phyloP scores from a whole-genome alignment of 2,888 invertebrate genomes.

The Acutogordius australiensis region DNA sequence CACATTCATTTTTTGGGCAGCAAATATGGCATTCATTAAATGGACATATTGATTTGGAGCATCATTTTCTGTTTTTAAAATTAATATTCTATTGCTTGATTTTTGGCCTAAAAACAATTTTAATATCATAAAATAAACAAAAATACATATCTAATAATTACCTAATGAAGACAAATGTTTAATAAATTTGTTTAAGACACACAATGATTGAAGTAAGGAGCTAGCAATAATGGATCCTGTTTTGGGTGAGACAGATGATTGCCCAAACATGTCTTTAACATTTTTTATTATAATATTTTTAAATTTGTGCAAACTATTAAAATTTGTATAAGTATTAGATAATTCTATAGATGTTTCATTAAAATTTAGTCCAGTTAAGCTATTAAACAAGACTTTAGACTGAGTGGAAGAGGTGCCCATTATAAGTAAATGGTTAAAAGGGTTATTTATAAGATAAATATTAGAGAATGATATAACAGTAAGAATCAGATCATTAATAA shows the following conservation, averaged over 20 bases:
- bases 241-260: too few species aligned
- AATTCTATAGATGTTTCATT: not conserved
- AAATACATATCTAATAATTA: not conserved
- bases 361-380: not conserved
- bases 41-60: not conserved
- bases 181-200: not conserved
- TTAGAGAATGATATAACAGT: slow-evolving; percentile 5
- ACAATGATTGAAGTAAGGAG: not conserved
- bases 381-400: slow-evolving; percentile 1
- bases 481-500: not conserved
- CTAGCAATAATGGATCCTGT: not conserved
- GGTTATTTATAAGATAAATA: not conserved
- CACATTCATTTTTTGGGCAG: slow-evolving; percentile 10
- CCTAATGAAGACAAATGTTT: not conserved
- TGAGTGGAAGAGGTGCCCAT: not conserved
- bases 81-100: not conserved
- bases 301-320: not conserved
- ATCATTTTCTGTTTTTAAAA: slow-evolving; percentile 3
- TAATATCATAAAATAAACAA: not conserved
- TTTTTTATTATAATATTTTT: not conserved
- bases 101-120: not conserved
- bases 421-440: slow-evolving; percentile 4
- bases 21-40: slow-evolving; percentile 9
- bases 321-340: not conserved
- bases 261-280: not conserved